Evolutionary conservation across 1,140 invertebrate species (phyloP).

Genomic region (Hydropsyche tenuis): DNA sequence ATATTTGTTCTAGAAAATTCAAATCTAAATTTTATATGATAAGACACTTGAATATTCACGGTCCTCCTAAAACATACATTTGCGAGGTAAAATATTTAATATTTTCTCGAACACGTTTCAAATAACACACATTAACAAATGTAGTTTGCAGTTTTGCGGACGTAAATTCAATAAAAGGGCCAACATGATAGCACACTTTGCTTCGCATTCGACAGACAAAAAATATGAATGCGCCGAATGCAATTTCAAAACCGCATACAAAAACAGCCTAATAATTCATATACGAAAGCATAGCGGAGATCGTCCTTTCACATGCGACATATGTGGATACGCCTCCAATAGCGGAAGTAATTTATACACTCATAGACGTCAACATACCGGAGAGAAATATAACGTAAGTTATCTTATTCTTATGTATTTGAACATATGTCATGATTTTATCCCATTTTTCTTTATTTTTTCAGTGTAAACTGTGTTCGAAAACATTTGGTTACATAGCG

Average conservation of each 20-base stretch:
- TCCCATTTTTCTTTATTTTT: too few relatives aligned
- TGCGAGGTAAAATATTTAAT: conserved; percentile 1
- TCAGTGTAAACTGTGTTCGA: conserved; percentile 24
- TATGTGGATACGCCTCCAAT: not conserved
- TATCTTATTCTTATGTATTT: too few relatives aligned
- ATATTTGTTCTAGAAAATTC: conserved; percentile 15
- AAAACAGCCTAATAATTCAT: not conserved
- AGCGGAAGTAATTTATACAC: conserved; percentile 4
- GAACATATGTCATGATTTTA: too few relatives aligned
- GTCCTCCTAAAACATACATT: not conserved
- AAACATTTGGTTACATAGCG: not conserved
- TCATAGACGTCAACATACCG: conserved; percentile 1
- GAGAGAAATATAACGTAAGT: conserved; percentile 1
- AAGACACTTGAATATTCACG: conserved; percentile 4
- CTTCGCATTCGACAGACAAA: not conserved
- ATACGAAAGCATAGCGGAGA: not conserved
- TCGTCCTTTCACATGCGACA: conserved; percentile 5
- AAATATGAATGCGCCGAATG: conserved; percentile 9
- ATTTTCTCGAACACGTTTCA: too few relatives aligned
- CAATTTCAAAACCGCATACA: not conserved
- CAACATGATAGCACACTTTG: not conserved
- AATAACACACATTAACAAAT: too few relatives aligned
- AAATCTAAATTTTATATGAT: not conserved
- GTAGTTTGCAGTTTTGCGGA: conserved; percentile 20
- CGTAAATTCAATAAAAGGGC: not conserved